phyloP scores from a whole-genome alignment of 2,888 invertebrate genomes.

The Thera britannica region DNA sequence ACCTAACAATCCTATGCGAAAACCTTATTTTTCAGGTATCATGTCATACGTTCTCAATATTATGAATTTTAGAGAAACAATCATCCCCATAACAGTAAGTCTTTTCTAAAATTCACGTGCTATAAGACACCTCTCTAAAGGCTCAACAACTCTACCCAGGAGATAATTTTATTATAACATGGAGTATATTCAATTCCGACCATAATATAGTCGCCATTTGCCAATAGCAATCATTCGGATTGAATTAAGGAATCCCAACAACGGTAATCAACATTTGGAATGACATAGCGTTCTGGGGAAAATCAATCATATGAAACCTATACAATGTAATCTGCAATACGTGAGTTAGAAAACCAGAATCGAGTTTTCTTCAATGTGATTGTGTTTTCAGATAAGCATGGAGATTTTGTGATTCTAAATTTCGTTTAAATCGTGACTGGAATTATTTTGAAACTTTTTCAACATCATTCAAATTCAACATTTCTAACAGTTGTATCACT shows the following conservation, averaged over 20 bases:
- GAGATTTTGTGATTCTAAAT: background rate
- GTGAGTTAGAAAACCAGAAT: conserved; percentile 4
- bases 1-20: no score
- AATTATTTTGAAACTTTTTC: no score
- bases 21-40: no score
- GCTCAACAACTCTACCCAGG: no score
- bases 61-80: no score
- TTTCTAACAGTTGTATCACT: no score
- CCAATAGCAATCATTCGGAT: background rate
- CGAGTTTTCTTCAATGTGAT: conserved; percentile 5
- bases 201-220: background rate
- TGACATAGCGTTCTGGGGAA: background rate
- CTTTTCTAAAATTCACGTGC: no score
- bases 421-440: no score
- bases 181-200: background rate
- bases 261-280: conserved; percentile 7
- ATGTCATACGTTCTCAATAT: no score
- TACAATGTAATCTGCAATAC: conserved; percentile 8
- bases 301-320: conserved; percentile 19
- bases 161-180: background rate
- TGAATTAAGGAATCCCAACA: conserved; percentile 15
- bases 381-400: conserved; percentile 18
- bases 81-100: no score
- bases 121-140: no score
- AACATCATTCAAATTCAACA: no score